phyloP scores from a whole-genome alignment of 2,797 vertebrate genomes.

The Chiroxiphia lanceolata region DNA sequence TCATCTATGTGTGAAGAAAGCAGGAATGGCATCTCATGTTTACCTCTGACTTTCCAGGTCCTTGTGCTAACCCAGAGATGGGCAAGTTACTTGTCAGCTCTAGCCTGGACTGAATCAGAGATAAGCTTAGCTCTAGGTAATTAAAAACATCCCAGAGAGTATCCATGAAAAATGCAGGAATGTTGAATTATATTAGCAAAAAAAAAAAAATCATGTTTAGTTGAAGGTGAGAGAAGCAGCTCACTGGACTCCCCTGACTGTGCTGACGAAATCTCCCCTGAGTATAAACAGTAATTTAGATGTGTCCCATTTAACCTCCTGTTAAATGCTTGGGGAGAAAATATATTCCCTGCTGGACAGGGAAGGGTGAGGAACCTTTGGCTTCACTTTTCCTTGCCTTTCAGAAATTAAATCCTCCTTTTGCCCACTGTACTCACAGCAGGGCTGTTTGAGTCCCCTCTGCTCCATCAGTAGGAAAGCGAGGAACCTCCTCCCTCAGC shows the following conservation, averaged over 20 bases:
- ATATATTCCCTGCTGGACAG: background rate
- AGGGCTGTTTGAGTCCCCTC: background rate
- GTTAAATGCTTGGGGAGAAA: background rate
- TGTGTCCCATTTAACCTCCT: background rate
- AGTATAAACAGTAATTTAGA: background rate
- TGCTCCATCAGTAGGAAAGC: background rate
- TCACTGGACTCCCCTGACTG: background rate
- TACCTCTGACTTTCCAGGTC: background rate
- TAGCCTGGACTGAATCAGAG: background rate
- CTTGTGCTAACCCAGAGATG: background rate
- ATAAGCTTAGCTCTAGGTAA: background rate
- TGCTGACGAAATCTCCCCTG: background rate
- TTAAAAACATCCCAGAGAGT: background rate
- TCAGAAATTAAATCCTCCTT: background rate
- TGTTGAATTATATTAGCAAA: background rate
- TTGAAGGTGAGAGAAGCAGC: background rate
- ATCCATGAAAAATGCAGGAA: background rate
- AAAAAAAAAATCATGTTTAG: background rate
- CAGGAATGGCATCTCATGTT: background rate
- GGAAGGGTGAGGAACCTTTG: background rate
- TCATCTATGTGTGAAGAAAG: background rate
- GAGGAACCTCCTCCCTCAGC: background rate
- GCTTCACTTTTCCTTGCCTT: background rate
- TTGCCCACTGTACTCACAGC: background rate
- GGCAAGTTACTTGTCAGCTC: background rate